These are phyloP conservation scores for Fistularia commersonii DNA, from an alignment of 2,797 vertebrate species.

Conservation along the genomic window DNA sequence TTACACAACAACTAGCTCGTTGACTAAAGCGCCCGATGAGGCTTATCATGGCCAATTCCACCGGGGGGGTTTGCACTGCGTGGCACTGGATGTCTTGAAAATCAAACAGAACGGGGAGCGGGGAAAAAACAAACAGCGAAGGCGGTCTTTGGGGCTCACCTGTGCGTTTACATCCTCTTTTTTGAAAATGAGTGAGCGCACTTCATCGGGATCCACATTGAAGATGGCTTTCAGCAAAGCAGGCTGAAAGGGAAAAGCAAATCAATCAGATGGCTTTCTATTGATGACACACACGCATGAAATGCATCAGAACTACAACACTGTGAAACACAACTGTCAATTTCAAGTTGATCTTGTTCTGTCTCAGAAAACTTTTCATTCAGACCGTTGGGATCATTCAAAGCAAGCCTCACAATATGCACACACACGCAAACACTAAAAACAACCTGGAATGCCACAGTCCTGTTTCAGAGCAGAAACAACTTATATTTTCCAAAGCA, in stretches of 20 bases:
- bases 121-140: slow-evolving; percentile 25
- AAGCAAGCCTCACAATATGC: no score
- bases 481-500: no score
- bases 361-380: no score
- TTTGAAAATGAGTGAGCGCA: slow-evolving; percentile 96
- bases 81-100: not conserved
- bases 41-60: slow-evolving; percentile 16
- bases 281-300: not conserved
- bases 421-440: no score
- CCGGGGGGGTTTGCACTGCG: no score
- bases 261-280: slow-evolving; percentile 3
- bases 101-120: slow-evolving; percentile 13
- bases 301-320: no score
- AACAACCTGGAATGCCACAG: no score
- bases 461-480: no score
- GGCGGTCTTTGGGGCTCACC: slow-evolving; percentile 73
- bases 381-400: no score
- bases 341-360: no score
- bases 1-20: slow-evolving; percentile 6
- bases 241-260: slow-evolving; percentile 78
- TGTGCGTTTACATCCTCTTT: slow-evolving; percentile 99
- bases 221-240: slow-evolving; percentile 98
- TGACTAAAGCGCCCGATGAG: not conserved
- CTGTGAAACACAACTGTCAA: no score
- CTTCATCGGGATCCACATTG: slow-evolving; percentile 97